Evolutionary conservation across 2,888 invertebrate species (phyloP).

Genomic region (Neoaliturus tenellus): DNA sequence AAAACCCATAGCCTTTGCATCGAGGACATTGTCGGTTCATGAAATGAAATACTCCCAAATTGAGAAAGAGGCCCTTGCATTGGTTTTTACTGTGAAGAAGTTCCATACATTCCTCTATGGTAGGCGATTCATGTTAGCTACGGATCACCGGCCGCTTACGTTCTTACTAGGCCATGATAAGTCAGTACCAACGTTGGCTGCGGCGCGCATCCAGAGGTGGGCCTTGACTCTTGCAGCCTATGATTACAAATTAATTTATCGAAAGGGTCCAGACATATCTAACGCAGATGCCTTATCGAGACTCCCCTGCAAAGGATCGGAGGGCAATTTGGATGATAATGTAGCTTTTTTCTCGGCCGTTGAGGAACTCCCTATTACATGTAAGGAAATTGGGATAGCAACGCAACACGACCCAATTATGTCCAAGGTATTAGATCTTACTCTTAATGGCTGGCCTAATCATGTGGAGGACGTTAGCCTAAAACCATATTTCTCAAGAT

Average conservation of each 20-base stretch:
- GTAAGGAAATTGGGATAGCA: not conserved
- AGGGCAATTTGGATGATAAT: not conserved
- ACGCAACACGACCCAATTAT: constrained; percentile 5
- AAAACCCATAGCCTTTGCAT: not conserved
- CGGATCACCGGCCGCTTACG: constrained; percentile 70
- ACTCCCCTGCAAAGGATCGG: constrained; percentile 1
- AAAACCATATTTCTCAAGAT: constrained; percentile 23
- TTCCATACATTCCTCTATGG: constrained; percentile 72
- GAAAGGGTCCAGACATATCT: no score
- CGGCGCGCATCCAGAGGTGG: constrained; percentile 44
- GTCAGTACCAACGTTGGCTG: constrained; percentile 34
- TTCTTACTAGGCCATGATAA: constrained; percentile 66
- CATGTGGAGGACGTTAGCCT: not conserved
- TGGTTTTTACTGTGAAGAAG: constrained; percentile 71
- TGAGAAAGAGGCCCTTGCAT: constrained; percentile 70
- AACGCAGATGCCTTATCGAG: no score
- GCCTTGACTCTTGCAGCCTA: constrained; percentile 4
- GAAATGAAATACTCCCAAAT: constrained; percentile 70
- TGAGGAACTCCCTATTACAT: not conserved
- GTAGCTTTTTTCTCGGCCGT: not conserved
- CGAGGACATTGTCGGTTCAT: constrained; percentile 67
- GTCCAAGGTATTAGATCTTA: constrained; percentile 7
- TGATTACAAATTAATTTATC: constrained; percentile 28
- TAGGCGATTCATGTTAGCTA: constrained; percentile 70
- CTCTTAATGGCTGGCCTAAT: constrained; percentile 33